Evolutionary conservation across 2,888 invertebrate genomes (phyloP), one percentile per base, ranked within the genome.

Genomic region (Fragum whitleyi): DNA sequence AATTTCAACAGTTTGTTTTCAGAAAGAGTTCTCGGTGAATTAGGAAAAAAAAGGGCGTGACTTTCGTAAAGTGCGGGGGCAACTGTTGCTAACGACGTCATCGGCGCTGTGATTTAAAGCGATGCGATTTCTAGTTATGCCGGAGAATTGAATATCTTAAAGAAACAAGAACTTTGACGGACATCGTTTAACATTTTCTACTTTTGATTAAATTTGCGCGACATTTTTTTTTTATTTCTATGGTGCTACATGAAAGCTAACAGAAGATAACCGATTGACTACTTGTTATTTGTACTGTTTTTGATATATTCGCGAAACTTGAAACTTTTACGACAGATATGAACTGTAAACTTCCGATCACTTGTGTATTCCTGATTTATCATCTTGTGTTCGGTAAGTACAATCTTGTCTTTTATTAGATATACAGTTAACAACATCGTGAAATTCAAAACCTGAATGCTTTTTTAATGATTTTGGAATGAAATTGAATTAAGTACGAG

Each of bases 311-410:
- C 2, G 7, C 3, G 5, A 47, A 47, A 47, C 47, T 47, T 47
- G 14, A 47, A 47, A 47, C 47, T 47, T 47, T 47, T 9, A 36
- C 51, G 23, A 67, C 28, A 76, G 67, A 32, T 23, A 82, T 82
- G 82, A 72, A 79, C 59, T 82, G 76, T 74, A 75, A 28, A 32
- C 39, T 76, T 26, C 69, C 73, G 19, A 11, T 79, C 5, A 53
- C 77, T n/a, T 36, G 76, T 59, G 32, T 79, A 36, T 21, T 79
- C 47, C 79, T 82, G 67, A 67, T 79, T 65, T 73, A 73, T 69
- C 68, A 82, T 21, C 71, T 76, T 14, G 82, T 75, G 28, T 57
- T 73, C 76, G 79, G 82, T 82, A 79, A 65, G 82, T 70, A 36
- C n/a, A 36, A 53, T 55, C 1, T 57, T 59, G 9, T 53, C n/a